A percentile compares a stretch with the other conserved stretches of the same genome.
These are phyloP conservation scores for Athene noctua DNA, from an alignment of 2,113 vertebrate species.

Conservation along the genomic window DNA sequence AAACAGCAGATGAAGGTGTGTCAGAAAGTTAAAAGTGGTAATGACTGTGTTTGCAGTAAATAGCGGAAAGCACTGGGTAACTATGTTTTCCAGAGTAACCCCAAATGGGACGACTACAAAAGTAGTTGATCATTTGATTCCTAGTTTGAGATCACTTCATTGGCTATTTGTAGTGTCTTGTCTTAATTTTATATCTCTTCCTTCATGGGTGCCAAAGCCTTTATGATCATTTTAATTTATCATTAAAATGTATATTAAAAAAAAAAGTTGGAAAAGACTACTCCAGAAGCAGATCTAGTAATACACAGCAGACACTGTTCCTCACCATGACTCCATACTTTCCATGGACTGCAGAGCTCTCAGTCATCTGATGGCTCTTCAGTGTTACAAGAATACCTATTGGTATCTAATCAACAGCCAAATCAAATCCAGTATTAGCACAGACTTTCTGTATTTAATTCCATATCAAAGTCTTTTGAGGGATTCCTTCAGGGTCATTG, in stretches of 20 bases:
- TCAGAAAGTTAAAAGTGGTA: background rate
- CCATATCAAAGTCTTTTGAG: background rate
- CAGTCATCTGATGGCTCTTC: background rate
- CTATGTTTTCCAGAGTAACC: background rate
- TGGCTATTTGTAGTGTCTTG: background rate
- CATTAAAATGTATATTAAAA: background rate
- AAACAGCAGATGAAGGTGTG: background rate
- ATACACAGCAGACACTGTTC: background rate
- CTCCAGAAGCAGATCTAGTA: background rate
- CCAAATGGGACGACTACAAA: background rate
- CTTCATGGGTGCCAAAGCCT: background rate
- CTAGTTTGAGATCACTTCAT: background rate
- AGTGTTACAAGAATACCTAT: background rate
- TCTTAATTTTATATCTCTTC: background rate
- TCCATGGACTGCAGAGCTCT: background rate
- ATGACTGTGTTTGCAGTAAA: background rate
- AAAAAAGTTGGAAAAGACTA: background rate
- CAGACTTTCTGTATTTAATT: background rate
- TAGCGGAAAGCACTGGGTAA: background rate
- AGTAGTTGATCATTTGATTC: background rate
- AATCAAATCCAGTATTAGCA: background rate
- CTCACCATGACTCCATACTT: background rate
- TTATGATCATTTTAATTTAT: background rate
- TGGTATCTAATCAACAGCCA: background rate
- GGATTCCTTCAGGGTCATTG: background rate